Evolutionary conservation across 2,113 vertebrate genomes (phyloP).

Genomic region (Spea multiplicata): DNA sequence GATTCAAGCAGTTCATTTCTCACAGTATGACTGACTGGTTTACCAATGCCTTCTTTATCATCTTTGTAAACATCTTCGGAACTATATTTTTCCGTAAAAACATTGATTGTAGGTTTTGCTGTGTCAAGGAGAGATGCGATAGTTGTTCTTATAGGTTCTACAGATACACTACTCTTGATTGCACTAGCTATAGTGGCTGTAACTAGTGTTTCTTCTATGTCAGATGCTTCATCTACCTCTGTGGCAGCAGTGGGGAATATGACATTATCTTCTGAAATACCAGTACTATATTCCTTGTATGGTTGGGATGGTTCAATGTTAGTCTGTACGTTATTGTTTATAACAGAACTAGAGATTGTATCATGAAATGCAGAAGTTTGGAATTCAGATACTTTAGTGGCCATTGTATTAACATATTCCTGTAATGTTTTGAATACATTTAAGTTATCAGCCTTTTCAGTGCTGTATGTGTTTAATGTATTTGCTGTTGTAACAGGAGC

Average conservation of each 20-base stretch:
- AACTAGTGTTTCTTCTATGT: constrained; percentile 2
- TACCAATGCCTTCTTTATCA: constrained; percentile 33
- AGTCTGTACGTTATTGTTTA: background rate
- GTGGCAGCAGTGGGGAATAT: background rate
- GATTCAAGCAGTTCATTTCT: constrained; percentile 38
- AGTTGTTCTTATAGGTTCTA: background rate
- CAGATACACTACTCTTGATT: background rate
- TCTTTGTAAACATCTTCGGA: constrained; percentile 34
- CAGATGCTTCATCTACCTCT: constrained; percentile 2
- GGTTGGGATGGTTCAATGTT: background rate
- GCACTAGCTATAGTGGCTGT: background rate
- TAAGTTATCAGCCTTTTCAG: background rate
- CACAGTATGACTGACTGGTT: constrained; percentile 27
- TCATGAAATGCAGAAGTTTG: background rate
- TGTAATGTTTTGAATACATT: background rate
- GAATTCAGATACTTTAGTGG: background rate
- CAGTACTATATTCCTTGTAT: background rate
- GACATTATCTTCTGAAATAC: background rate
- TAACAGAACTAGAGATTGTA: background rate
- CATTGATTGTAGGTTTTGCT: background rate
- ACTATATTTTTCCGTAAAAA: background rate
- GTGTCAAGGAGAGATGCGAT: background rate
- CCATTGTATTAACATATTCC: background rate
- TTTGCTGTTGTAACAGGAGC: constrained; percentile 25
- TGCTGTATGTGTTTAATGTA: fast-evolving